phyloP scores from a whole-genome alignment of 2,888 invertebrate genomes.

The Noctua janthe region DNA sequence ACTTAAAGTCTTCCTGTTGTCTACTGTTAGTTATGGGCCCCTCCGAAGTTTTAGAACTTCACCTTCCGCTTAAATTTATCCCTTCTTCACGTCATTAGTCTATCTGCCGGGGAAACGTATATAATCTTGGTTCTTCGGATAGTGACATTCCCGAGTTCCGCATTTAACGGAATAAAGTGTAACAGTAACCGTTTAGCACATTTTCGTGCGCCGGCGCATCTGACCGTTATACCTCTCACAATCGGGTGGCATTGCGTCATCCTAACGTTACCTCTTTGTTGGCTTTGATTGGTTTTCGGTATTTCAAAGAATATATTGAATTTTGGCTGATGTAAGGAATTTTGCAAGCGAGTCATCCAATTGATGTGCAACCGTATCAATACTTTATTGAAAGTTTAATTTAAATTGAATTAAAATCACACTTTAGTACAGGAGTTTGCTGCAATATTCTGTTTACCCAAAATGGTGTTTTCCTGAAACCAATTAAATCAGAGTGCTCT shows the following conservation, averaged over 20 bases:
- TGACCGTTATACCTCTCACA: constrained; percentile 57
- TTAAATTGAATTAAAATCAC: not conserved
- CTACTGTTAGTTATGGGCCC: not conserved
- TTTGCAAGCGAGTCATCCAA: constrained; percentile 33
- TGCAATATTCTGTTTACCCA: not conserved
- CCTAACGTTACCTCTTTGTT: constrained; percentile 62
- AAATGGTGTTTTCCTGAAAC: not conserved
- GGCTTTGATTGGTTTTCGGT: constrained; percentile 46
- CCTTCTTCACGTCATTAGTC: not conserved
- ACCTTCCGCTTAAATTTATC: not conserved
- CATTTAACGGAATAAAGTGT: constrained; percentile 58
- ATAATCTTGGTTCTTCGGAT: not conserved
- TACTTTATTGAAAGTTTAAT: not conserved
- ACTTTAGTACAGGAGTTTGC: not conserved
- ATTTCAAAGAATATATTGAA: constrained; percentile 34
- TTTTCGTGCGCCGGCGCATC: constrained; percentile 60
- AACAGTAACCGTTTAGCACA: constrained; percentile 64
- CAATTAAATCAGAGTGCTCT: constrained; percentile 24
- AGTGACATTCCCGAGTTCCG: constrained; percentile 35
- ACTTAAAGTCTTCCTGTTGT: not conserved
- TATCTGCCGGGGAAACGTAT: not conserved
- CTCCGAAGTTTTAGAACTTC: not conserved
- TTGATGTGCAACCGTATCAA: not conserved
- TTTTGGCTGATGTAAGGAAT: constrained; percentile 20
- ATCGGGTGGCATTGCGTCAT: constrained; percentile 62